Percentiles rank a stretch among this genome's conserved stretches.
Evolutionary conservation across 2,113 vertebrate genomes (phyloP).

Genomic region (Podarcis muralis): DNA sequence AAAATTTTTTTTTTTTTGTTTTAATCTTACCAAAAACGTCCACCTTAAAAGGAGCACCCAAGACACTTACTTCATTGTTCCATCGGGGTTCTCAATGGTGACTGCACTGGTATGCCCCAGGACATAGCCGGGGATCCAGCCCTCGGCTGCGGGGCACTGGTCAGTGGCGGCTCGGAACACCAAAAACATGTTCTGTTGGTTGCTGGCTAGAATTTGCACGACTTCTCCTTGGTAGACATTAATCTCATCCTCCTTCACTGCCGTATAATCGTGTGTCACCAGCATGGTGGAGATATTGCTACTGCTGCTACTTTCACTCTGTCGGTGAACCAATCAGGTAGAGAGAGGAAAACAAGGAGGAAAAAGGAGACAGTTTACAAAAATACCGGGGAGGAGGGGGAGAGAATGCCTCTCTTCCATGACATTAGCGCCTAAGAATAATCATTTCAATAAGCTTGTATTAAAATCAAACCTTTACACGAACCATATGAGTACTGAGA

Average conservation of each 20-base stretch:
- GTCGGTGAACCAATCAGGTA: slow-evolving; percentile 42
- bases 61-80: slow-evolving; percentile 91
- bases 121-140: slow-evolving; percentile 99
- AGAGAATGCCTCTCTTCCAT: neutral
- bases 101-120: slow-evolving; percentile 95
- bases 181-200: slow-evolving; percentile 99
- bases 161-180: slow-evolving; percentile 98
- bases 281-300: slow-evolving; percentile 99
- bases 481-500: neutral
- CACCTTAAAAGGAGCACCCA: neutral
- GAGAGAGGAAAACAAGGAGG: slow-evolving; percentile 24
- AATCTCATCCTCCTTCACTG: slow-evolving; percentile 99
- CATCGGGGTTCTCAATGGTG: slow-evolving; percentile 90
- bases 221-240: slow-evolving; percentile 97
- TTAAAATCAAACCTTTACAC: neutral
- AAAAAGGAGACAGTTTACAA: slow-evolving; percentile 28
- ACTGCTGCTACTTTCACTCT: slow-evolving; percentile 99
- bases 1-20: no score
- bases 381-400: neutral
- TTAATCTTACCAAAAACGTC: neutral
- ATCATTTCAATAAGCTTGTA: neutral
- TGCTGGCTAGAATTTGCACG: slow-evolving; percentile 99
- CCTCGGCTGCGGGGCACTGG: slow-evolving; percentile 97
- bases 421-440: neutral
- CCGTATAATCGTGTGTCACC: slow-evolving; percentile 98